Evolutionary conservation across 2,888 invertebrate genomes (phyloP).

Genomic region (Cosmia trapezina): DNA sequence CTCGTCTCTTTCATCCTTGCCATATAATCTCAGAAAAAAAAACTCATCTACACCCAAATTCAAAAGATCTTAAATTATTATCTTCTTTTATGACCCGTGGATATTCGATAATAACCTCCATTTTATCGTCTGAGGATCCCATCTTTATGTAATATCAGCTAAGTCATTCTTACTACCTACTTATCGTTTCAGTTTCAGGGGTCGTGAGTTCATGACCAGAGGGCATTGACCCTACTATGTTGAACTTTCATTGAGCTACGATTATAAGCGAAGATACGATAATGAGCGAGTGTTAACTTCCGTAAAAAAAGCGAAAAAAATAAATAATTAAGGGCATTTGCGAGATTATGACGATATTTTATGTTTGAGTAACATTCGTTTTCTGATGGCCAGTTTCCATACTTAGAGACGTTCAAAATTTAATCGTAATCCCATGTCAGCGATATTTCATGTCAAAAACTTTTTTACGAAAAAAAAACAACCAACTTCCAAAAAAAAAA

Average conservation of each 20-base stretch:
- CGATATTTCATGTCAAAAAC: no score
- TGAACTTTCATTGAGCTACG: not conserved
- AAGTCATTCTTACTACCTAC: conserved; percentile 25
- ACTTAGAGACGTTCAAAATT: no score
- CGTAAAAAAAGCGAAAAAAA: no score
- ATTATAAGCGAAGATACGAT: not conserved
- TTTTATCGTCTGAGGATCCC: conserved; percentile 2
- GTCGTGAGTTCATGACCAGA: conserved; percentile 34
- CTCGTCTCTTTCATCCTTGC: no score
- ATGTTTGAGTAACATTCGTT: not conserved
- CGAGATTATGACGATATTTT: not conserved
- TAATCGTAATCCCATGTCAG: no score
- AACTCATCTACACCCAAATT: not conserved
- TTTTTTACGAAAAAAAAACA: no score
- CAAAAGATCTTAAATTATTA: conserved; percentile 10
- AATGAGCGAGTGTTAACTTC: not conserved
- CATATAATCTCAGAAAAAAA: not conserved
- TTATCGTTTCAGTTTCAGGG: conserved; percentile 31
- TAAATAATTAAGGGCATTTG: no score
- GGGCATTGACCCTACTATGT: conserved; percentile 21
- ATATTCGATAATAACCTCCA: conserved; percentile 13
- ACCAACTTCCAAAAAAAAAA: no score
- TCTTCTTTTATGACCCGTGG: conserved; percentile 23
- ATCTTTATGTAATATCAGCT: conserved; percentile 23
- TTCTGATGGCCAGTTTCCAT: not conserved